Evolutionary conservation across 2,797 vertebrate genomes (phyloP).

Genomic region (Anomalospiza imberbis): DNA sequence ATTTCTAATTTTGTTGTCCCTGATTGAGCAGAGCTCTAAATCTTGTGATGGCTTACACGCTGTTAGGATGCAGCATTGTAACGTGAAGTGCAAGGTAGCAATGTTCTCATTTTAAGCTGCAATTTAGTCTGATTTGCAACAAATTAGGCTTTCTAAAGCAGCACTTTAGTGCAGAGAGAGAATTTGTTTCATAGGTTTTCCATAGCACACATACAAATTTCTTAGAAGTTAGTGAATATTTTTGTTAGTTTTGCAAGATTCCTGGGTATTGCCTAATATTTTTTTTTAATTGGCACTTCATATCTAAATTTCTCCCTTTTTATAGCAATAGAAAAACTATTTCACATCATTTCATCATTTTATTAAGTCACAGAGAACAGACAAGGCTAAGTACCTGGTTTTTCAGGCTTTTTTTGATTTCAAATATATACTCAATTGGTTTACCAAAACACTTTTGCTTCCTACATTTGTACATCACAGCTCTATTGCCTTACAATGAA

Average conservation of each 20-base stretch:
- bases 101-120: conserved; percentile 75
- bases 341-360: not conserved
- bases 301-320: not conserved
- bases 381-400: rapidly evolving
- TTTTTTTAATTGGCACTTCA: not conserved
- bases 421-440: not conserved
- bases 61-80: conserved; percentile 73
- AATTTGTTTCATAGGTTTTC: not conserved
- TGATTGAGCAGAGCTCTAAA: conserved; percentile 78
- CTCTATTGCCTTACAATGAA: not conserved
- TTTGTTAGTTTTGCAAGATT: not conserved
- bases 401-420: not conserved
- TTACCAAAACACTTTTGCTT: not conserved
- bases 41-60: conserved; percentile 71
- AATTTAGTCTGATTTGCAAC: conserved; percentile 74
- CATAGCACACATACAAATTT: not conserved
- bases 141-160: conserved; percentile 67
- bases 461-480: not conserved
- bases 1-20: conserved; percentile 80
- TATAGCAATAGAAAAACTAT: not conserved
- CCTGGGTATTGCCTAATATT: not conserved
- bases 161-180: conserved; percentile 35
- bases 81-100: conserved; percentile 55
- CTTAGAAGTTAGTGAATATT: not conserved
- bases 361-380: not conserved